Percentiles rank a stretch among this genome's conserved stretches.
Evolutionary conservation across 2,113 vertebrate genomes (phyloP).

Genomic region (Sylvietta virens): DNA sequence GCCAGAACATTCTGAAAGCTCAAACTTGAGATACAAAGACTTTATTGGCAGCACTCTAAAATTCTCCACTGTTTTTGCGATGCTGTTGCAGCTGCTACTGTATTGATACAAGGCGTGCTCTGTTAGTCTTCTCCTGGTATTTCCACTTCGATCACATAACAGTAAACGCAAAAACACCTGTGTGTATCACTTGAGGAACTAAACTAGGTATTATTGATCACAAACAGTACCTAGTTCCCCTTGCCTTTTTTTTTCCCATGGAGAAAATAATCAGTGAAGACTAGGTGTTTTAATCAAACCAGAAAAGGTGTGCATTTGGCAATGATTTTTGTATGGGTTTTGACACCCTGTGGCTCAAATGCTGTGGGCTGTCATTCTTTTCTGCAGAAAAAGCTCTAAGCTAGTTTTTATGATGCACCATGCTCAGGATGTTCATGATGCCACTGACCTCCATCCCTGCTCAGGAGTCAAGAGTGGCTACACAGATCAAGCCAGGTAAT

Average conservation of each 20-base stretch:
- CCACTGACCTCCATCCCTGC: background rate
- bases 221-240: background rate
- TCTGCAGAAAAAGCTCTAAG: background rate
- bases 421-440: background rate
- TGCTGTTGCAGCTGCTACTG: background rate
- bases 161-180: background rate
- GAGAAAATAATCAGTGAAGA: background rate
- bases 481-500: background rate
- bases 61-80: background rate
- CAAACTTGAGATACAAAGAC: background rate
- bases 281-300: background rate
- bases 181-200: background rate
- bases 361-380: background rate
- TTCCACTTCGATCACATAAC: background rate
- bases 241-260: rapidly evolving
- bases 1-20: background rate
- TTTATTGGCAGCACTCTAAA: background rate
- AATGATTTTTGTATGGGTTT: background rate
- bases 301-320: background rate
- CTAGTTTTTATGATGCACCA: background rate
- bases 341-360: background rate
- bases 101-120: background rate
- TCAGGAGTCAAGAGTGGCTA: background rate
- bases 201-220: background rate
- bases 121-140: background rate